These are phyloP conservation scores for Dryocosmus kuriphilus DNA, from an alignment of 2,888 invertebrate genomes.

Conservation along the genomic window DNA sequence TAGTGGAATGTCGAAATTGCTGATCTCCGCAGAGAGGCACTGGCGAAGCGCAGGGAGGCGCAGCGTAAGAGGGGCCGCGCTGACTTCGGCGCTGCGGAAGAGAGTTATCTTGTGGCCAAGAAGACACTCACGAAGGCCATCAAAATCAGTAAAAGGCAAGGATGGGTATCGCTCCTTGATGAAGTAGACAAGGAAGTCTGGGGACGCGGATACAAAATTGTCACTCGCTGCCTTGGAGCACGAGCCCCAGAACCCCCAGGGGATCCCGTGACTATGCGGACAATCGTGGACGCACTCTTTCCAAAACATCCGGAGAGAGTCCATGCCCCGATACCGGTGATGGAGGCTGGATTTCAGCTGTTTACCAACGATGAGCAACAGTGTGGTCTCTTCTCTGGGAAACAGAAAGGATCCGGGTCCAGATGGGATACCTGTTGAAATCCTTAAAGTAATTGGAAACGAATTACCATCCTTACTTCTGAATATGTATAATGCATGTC, in stretches of 20 bases:
- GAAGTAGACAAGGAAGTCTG: conserved; percentile 40
- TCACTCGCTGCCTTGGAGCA: conserved; percentile 26
- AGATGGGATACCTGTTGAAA: conserved; percentile 55
- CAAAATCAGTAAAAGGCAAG: conserved; percentile 5
- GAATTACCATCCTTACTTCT: conserved; percentile 28
- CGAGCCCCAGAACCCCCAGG: background rate
- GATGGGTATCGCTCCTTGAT: conserved; percentile 6
- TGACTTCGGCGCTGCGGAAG: background rate
- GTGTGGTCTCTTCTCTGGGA: background rate
- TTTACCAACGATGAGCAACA: background rate
- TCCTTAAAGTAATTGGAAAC: conserved; percentile 44
- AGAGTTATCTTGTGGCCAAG: conserved; percentile 5
- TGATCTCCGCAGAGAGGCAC: too few species aligned
- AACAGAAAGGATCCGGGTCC: conserved; percentile 52
- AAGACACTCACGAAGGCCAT: conserved; percentile 17
- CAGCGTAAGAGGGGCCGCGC: background rate
- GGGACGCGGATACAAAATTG: conserved; percentile 46
- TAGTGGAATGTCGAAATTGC: background rate
- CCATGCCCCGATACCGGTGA: background rate
- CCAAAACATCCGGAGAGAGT: conserved; percentile 30
- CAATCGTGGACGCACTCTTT: conserved; percentile 34
- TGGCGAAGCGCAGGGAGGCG: background rate
- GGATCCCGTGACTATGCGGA: background rate
- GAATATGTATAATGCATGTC: background rate
- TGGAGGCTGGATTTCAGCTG: background rate